These are phyloP conservation scores for Odontomachus brunneus DNA, from an alignment of 1,140 invertebrate genomes.

Conservation along the genomic window DNA sequence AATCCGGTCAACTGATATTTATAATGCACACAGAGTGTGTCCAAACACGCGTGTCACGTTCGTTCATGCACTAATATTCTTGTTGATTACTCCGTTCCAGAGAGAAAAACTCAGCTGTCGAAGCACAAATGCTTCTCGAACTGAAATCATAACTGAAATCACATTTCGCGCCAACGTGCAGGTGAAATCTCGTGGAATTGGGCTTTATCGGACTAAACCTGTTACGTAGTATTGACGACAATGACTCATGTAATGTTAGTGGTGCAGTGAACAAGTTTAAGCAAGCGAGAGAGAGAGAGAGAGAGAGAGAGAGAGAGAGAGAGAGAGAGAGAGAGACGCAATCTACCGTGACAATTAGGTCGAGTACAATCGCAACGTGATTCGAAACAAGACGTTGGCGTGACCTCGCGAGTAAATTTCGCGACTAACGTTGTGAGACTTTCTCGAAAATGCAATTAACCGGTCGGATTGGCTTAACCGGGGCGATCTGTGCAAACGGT, in stretches of 20 bases:
- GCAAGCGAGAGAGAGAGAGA: constrained; percentile 28
- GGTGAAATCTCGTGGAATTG: constrained; percentile 31
- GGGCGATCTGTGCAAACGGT: constrained; percentile 3
- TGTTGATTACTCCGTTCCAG: neutral
- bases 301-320: neutral
- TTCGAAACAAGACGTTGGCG: constrained; percentile 24
- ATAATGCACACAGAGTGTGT: constrained; percentile 12
- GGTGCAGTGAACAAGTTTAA: constrained; percentile 14
- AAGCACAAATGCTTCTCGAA: neutral
- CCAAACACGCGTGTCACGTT: neutral
- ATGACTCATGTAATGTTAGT: constrained; percentile 51
- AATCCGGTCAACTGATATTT: constrained; percentile 20
- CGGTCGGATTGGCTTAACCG: neutral
- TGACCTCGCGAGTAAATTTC: constrained; percentile 16
- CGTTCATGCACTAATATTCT: neutral
- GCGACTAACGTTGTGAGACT: neutral
- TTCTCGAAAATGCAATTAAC: constrained; percentile 12
- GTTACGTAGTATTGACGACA: constrained; percentile 47
- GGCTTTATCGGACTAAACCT: constrained; percentile 27
- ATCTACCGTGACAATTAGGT: constrained; percentile 53
- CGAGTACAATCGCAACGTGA: constrained; percentile 39
- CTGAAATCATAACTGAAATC: constrained; percentile 33
- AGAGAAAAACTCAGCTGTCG: neutral
- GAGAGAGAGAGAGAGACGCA: neutral
- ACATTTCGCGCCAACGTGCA: constrained; percentile 29